Evolutionary conservation across 2,797 vertebrate genomes (phyloP).

Genomic region (Cynodonichthys magdalenae): DNA sequence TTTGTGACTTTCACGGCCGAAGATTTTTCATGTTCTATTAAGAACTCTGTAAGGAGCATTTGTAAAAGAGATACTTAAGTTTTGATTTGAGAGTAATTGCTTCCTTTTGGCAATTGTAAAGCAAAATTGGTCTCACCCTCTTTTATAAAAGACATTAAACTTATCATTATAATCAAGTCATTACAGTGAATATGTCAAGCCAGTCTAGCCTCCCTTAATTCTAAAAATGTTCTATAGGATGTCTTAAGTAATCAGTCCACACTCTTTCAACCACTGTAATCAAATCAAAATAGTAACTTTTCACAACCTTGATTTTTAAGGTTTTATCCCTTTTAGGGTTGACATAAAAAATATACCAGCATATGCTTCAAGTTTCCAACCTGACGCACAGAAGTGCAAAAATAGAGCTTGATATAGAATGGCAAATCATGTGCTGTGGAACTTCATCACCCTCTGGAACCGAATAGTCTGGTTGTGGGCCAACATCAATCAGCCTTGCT

Average conservation of each 20-base stretch:
- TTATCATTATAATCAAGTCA: slow-evolving; percentile 38
- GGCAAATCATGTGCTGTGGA: slow-evolving; percentile 70
- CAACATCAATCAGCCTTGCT: slow-evolving; percentile 74
- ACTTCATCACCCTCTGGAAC: slow-evolving; percentile 60
- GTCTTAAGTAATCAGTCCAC: slow-evolving; percentile 11
- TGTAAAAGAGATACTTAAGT: slow-evolving; percentile 27
- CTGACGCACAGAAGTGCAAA: slow-evolving; percentile 29
- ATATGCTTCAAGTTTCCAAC: slow-evolving; percentile 23
- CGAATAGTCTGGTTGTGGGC: slow-evolving; percentile 57
- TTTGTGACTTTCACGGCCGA: slow-evolving; percentile 30
- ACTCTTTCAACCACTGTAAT: slow-evolving; percentile 1
- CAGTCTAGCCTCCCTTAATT: slow-evolving; percentile 12
- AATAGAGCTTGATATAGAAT: slow-evolving; percentile 68
- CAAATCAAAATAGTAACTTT: slow-evolving; percentile 23
- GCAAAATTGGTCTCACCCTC: slow-evolving; percentile 23
- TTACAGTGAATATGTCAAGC: slow-evolving; percentile 34
- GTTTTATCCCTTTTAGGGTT: slow-evolving; percentile 19
- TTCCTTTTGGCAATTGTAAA: slow-evolving; percentile 24
- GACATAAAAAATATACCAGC: slow-evolving; percentile 20
- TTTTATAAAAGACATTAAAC: slow-evolving; percentile 40
- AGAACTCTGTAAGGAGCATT: slow-evolving; percentile 19
- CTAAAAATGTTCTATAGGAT: slow-evolving; percentile 14
- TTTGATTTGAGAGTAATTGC: slow-evolving; percentile 38
- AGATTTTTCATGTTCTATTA: slow-evolving; percentile 26
- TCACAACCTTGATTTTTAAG: slow-evolving; percentile 1